phyloP scores from a whole-genome alignment of 37 sponge, comb jelly and placozoan genomes.

The Dysidea cf. avara region DNA sequence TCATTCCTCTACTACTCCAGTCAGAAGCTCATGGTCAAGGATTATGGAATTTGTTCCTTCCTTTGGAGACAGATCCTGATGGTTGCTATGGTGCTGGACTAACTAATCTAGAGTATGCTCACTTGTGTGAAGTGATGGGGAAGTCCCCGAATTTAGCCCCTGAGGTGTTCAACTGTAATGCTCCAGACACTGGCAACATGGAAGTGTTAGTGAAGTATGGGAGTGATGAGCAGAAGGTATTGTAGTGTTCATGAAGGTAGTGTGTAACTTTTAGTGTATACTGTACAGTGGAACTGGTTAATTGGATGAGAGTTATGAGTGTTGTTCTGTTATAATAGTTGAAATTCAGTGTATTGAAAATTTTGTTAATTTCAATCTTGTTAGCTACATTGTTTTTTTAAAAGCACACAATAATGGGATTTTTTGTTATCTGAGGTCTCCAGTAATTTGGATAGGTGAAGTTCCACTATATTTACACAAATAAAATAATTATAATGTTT shows the following conservation, averaged over 20 bases:
- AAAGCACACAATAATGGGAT: no score
- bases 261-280: no score
- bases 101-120: constrained; percentile 86
- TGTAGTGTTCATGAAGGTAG: no score
- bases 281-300: no score
- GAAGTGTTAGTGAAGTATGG: constrained; percentile 85
- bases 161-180: constrained; percentile 84
- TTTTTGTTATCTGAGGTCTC: no score
- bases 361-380: not conserved
- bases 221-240: constrained; percentile 73
- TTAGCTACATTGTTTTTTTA: not conserved
- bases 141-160: constrained; percentile 7
- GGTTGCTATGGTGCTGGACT: constrained; percentile 64
- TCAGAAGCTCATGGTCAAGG: constrained; percentile 51
- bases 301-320: no score
- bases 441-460: no score
- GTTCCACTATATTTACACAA: no score
- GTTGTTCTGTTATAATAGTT: no score
- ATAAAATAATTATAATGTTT: no score
- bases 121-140: constrained; percentile 85
- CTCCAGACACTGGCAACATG: constrained; percentile 97
- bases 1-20: constrained; percentile 25
- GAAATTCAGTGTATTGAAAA: no score
- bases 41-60: constrained; percentile 93
- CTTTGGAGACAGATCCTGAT: constrained; percentile 52